Base-by-base conservation (phyloP, 2,888 invertebrate species). In the Amaurobius ferox region DNA sequence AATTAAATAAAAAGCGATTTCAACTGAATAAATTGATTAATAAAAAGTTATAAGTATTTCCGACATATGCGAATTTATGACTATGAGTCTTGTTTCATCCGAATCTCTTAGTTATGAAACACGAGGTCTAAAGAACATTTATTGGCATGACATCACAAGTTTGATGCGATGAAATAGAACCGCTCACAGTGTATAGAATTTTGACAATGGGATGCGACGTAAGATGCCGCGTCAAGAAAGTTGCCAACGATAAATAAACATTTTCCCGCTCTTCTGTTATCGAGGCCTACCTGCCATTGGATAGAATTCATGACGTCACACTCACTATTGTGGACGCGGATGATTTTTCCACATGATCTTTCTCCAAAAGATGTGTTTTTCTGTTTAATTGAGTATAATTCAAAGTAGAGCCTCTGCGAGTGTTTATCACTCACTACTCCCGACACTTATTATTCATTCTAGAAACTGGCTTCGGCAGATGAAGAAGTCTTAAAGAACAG, bases 371-470 rank as follows among this genome's bases (percentile, higher is more conserved):
- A 67, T 64, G 70, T 83, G 70, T 81, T 64, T 64, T 70, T 48
- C 39, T 72, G 61, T 85, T 78, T 85, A 78, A 85, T 85, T 85
- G 70, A 78, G 71, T 44, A 78, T 76, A 85, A 85, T 78, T 78
- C 85, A 85, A 85, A 67, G 73, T 28, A 39, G 85, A 19, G 23
- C 55, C 23, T 40, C 48, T 23, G n/a, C 30, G 28, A 61, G 26
- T 71, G 71, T 29, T 71, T 30, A 28, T 48, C 26, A 30, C 30
- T 32, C 26, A 23, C 68, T 39, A 1, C n/a, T 48, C 48, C 6
- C 48, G 32, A 32, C 64, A 66, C 32, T 32, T 32, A n/a, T 19
- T 23, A 29, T n/a, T 28, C 11, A 9, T 66, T 35, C 16, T 7
- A 19, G 7, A 7, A 1, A 32, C 11, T 61, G 1, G n/a, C 16